Percentiles rank a stretch among this genome's conserved stretches.
These are phyloP conservation scores for Yponomeuta evonymella DNA, from an alignment of 2,888 invertebrate genomes.

Conservation along the genomic window DNA sequence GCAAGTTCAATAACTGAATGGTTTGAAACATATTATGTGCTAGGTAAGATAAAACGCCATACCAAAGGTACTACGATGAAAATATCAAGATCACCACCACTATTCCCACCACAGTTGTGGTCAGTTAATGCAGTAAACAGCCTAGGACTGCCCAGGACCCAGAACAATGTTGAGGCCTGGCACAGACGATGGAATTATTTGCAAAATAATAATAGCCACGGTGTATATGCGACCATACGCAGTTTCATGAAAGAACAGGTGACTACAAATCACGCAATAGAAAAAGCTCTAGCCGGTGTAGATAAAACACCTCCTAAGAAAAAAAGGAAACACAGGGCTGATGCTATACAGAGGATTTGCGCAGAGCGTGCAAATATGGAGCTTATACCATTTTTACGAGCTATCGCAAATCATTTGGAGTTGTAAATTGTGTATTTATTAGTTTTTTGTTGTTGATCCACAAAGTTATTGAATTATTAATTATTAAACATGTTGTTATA, in stretches of 20 bases:
- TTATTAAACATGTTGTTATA: too few species aligned
- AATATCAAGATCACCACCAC: slow-evolving; percentile 1
- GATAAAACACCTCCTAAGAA: slow-evolving; percentile 4
- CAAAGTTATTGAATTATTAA: too few species aligned
- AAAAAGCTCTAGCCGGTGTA: slow-evolving; percentile 6
- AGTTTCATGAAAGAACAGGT: too few species aligned
- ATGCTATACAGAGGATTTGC: slow-evolving; percentile 13
- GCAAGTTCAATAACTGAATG: slow-evolving; percentile 14
- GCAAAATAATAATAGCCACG: too few species aligned
- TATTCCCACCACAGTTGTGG: too few species aligned
- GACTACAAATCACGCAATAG: too few species aligned
- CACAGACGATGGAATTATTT: too few species aligned
- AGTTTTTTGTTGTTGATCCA: background rate
- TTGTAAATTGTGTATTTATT: slow-evolving; percentile 1
- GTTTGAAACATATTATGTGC: slow-evolving; percentile 16
- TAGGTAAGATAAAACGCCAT: slow-evolving; percentile 10
- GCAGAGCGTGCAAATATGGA: background rate
- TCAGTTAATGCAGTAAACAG: too few species aligned
- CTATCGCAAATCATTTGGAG: slow-evolving; percentile 4
- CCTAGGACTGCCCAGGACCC: too few species aligned
- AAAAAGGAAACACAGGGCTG: slow-evolving; percentile 2
- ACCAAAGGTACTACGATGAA: slow-evolving; percentile 2
- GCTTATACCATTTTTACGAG: slow-evolving; percentile 4
- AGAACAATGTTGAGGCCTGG: too few species aligned
- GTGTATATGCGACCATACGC: too few species aligned